Percentiles rank a stretch among this genome's conserved stretches.
These are phyloP conservation scores for Archips crataeganus DNA, from an alignment of 2,888 invertebrate species.

Conservation along the genomic window DNA sequence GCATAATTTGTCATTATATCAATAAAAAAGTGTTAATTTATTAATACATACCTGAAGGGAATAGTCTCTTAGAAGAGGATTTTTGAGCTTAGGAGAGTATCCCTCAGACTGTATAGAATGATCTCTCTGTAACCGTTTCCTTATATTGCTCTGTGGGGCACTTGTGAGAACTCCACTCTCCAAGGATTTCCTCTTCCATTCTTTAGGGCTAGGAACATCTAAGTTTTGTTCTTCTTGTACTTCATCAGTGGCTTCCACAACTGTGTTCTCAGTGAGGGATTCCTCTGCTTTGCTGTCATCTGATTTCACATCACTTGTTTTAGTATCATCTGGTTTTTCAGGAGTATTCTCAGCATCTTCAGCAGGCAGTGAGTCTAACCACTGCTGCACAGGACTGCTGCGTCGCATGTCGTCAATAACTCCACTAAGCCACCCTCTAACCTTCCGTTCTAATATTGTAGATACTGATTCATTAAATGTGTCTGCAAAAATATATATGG, in stretches of 20 bases:
- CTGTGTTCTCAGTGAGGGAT: constrained; percentile 70
- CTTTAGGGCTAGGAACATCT: constrained; percentile 67
- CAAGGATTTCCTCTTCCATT: constrained; percentile 75
- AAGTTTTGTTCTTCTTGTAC: constrained; percentile 63
- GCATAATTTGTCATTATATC: background rate
- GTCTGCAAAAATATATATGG: constrained; percentile 59
- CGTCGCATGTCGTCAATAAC: constrained; percentile 87
- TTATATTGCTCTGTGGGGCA: constrained; percentile 62
- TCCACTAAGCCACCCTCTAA: constrained; percentile 79
- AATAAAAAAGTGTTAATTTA: background rate
- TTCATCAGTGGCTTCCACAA: constrained; percentile 58
- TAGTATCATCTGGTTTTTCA: constrained; percentile 40
- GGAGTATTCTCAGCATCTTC: constrained; percentile 54
- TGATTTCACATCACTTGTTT: constrained; percentile 53
- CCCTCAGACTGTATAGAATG: constrained; percentile 81
- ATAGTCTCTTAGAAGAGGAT: constrained; percentile 79
- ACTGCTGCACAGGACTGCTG: constrained; percentile 90
- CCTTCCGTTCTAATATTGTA: constrained; percentile 78
- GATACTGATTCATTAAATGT: constrained; percentile 80
- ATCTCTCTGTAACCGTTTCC: constrained; percentile 73
- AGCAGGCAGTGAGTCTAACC: constrained; percentile 89
- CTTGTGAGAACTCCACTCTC: constrained; percentile 70
- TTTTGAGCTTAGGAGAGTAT: constrained; percentile 74
- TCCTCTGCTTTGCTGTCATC: constrained; percentile 73
- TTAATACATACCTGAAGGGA: constrained; percentile 80